Base-by-base conservation (phyloP, 2,797 vertebrate genomes). In the Sus cebifrons region DNA sequence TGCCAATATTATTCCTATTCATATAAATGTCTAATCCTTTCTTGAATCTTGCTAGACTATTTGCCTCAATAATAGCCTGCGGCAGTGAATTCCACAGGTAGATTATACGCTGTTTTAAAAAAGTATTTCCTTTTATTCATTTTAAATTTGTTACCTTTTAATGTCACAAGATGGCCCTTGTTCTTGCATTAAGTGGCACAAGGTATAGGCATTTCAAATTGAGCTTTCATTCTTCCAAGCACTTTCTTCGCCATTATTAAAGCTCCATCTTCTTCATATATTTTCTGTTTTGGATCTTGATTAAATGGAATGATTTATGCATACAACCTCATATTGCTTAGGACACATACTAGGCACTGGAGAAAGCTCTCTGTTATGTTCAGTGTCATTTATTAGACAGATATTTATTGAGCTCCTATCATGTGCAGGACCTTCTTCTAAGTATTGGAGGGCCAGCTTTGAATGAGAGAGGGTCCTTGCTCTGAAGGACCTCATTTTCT, bases 1-100 rank as follows among this genome's bases (percentile, higher is more conserved):
- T 94, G 96, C 97, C 97, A 95, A 94, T 96, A 95, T 96, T 87
- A 92, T 97, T 97, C 97, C 94, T 97, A 87, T 5, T 96, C 90
- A 52, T 90, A 74, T 68, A 93, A 89, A 96, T 94, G 75, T 74
- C 65, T 93, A 97, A 96, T 96, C 97, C 40, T 96, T 96, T 97
- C 89, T 96, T 75, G 67, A 85, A 96, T 98, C 95, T 96, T 96
- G 74, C 86, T 97, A 67, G 92, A 91, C 95, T 94, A 36, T 96
- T 96, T 62, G 40, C 62, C 92, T 95, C 91, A 93, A 74, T 67
- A 94, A 93, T 95, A 97, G 52, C 98, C 94, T 40, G n/a, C 7
- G 86, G 93, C 91, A 96, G 84, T 64, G 60, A 94, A 97, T 96
- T 75, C 74, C 86, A 79, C 2, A 29, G 96, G 49, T 97, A 93